phyloP scores from a whole-genome alignment of 2,113 vertebrate species.

The Hemicordylus capensis region DNA sequence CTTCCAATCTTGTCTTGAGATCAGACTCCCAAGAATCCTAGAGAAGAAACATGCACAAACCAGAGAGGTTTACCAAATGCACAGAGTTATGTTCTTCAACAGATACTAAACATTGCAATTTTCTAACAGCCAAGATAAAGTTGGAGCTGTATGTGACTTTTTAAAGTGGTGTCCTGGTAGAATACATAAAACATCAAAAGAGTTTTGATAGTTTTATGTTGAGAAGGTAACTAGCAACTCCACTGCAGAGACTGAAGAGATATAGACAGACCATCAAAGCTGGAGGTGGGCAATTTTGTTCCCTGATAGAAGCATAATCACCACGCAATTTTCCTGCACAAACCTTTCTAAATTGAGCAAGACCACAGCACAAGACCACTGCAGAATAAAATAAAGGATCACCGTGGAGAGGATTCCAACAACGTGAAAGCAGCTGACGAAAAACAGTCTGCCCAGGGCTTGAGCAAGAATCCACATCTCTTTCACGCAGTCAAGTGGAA shows the following conservation, averaged over 20 bases:
- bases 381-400: no score
- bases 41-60: slow-evolving; percentile 51
- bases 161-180: neutral
- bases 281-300: neutral
- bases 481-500: no score
- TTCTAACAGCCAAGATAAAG: slow-evolving; percentile 21
- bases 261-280: neutral
- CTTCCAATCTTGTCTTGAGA: slow-evolving; percentile 85
- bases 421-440: no score
- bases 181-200: neutral
- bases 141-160: neutral
- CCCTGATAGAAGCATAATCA: neutral
- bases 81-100: neutral
- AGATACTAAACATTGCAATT: slow-evolving; percentile 17
- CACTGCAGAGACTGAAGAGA: neutral
- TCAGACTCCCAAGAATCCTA: slow-evolving; percentile 91
- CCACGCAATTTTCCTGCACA: no score
- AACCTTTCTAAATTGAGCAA: neutral
- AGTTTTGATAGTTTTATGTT: neutral
- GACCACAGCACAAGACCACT: neutral
- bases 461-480: no score
- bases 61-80: slow-evolving; percentile 32
- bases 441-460: no score
- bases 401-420: no score
- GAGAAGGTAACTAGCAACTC: no score